Conservation (phyloP, 2,888 invertebrate species). For the Neoascia interrupta region DNA sequence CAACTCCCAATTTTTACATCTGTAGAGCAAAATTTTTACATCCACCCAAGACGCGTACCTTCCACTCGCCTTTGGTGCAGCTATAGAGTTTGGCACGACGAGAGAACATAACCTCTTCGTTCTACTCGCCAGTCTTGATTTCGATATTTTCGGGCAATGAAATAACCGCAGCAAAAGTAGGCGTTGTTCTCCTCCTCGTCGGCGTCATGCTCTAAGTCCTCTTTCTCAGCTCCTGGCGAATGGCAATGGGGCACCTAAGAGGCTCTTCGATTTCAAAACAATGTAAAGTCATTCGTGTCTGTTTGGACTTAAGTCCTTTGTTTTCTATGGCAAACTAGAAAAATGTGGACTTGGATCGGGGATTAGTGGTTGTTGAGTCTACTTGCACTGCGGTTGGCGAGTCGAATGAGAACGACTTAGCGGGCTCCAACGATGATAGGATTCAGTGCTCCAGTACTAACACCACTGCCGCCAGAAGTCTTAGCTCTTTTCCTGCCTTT, state of each 20-base stretch:
- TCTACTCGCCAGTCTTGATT: constrained; percentile 91
- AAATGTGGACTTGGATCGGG: constrained; percentile 71
- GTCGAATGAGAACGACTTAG: constrained; percentile 41
- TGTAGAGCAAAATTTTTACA: constrained; percentile 89
- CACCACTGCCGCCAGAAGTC: constrained; percentile 22
- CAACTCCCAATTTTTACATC: constrained; percentile 84
- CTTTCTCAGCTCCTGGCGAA: constrained; percentile 75
- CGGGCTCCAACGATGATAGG: constrained; percentile 7
- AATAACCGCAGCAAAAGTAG: constrained; percentile 90
- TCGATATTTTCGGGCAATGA: constrained; percentile 92
- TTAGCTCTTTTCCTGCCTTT: constrained; percentile 2
- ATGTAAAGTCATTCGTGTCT: constrained; percentile 85
- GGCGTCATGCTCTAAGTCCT: constrained; percentile 81
- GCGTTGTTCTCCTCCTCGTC: constrained; percentile 87
- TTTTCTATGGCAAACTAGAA: constrained; percentile 71
- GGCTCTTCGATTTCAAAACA: constrained; percentile 83
- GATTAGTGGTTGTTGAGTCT: constrained; percentile 8
- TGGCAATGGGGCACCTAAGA: constrained; percentile 73
- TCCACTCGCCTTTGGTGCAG: constrained; percentile 90
- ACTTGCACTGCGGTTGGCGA: constrained; percentile 34
- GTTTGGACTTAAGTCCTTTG: constrained; percentile 76
- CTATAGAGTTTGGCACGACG: constrained; percentile 92
- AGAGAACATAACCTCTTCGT: constrained; percentile 87
- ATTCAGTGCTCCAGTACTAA: neutral
- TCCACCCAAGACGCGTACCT: constrained; percentile 94